These are phyloP conservation scores for Beris chalybata DNA, from an alignment of 2,888 invertebrate species.

Conservation along the genomic window DNA sequence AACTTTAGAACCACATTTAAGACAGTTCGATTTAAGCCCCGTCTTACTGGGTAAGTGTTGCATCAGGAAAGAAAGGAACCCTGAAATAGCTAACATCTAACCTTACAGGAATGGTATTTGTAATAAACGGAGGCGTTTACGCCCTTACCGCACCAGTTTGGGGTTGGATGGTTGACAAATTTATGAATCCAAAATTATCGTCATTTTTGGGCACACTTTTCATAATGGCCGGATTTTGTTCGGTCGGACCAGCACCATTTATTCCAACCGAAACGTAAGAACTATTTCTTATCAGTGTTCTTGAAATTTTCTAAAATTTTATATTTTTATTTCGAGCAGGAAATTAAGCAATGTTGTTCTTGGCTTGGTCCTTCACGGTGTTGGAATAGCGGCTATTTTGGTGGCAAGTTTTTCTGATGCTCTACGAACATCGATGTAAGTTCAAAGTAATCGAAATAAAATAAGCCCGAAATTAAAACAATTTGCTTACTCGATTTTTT, in stretches of 20 bases:
- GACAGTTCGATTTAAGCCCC: conserved; percentile 48
- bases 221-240: conserved; percentile 67
- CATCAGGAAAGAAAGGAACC: background rate
- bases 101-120: conserved; percentile 76
- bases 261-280: conserved; percentile 64
- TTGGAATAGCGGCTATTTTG: conserved; percentile 81
- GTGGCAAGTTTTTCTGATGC: conserved; percentile 87
- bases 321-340: conserved; percentile 50
- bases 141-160: conserved; percentile 77
- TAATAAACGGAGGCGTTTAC: conserved; percentile 80
- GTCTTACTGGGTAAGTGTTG: conserved; percentile 37
- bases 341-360: conserved; percentile 67
- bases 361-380: conserved; percentile 76
- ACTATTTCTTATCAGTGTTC: conserved; percentile 15
- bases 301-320: conserved; percentile 4
- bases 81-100: background rate
- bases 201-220: conserved; percentile 69
- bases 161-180: conserved; percentile 79
- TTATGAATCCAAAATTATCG: conserved; percentile 67
- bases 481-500: conserved; percentile 33
- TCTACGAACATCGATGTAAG: conserved; percentile 78
- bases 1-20: conserved; percentile 84
- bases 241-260: conserved; percentile 75
- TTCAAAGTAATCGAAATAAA: conserved; percentile 41
- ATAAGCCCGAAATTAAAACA: background rate